Evolutionary conservation across 2,888 invertebrate genomes (phyloP).

Genomic region (Mythimna ferrago): DNA sequence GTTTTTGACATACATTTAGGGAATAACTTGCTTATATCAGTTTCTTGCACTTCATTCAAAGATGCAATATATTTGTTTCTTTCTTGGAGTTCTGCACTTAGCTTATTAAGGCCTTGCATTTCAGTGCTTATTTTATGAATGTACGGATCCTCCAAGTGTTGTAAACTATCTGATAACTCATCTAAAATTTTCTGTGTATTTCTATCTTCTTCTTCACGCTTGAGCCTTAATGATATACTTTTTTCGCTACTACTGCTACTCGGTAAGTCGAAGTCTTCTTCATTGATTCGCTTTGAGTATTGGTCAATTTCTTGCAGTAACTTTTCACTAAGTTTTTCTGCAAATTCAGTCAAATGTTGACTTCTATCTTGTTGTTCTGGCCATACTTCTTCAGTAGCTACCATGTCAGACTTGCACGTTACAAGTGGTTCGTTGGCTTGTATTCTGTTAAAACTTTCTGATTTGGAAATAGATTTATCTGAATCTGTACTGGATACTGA

Average conservation of each 20-base stretch:
- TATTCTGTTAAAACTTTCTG: constrained; percentile 88
- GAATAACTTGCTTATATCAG: constrained; percentile 86
- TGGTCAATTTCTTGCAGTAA: constrained; percentile 94
- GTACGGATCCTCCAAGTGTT: constrained; percentile 91
- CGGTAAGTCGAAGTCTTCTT: constrained; percentile 89
- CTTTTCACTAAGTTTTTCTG: constrained; percentile 95
- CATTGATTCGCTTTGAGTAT: constrained; percentile 88
- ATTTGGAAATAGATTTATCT: constrained; percentile 89
- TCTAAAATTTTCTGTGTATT: constrained; percentile 88
- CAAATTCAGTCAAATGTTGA: constrained; percentile 94
- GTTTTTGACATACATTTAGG: constrained; percentile 88
- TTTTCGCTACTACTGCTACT: constrained; percentile 89
- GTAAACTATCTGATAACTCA: constrained; percentile 87
- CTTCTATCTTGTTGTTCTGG: constrained; percentile 92
- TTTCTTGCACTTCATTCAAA: constrained; percentile 88
- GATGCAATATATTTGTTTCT: constrained; percentile 90
- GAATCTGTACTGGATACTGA: constrained; percentile 89
- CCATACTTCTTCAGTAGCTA: constrained; percentile 90
- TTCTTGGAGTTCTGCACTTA: constrained; percentile 91
- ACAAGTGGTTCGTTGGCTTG: constrained; percentile 88
- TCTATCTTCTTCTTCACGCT: constrained; percentile 87
- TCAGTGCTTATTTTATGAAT: constrained; percentile 91
- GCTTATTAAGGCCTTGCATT: constrained; percentile 90
- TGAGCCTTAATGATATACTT: constrained; percentile 88
- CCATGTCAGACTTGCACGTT: constrained; percentile 88